A percentile compares a stretch with the other conserved stretches of the same genome.
Evolutionary conservation across 2,888 invertebrate genomes (phyloP).

Genomic region (Ennomos erosarius): DNA sequence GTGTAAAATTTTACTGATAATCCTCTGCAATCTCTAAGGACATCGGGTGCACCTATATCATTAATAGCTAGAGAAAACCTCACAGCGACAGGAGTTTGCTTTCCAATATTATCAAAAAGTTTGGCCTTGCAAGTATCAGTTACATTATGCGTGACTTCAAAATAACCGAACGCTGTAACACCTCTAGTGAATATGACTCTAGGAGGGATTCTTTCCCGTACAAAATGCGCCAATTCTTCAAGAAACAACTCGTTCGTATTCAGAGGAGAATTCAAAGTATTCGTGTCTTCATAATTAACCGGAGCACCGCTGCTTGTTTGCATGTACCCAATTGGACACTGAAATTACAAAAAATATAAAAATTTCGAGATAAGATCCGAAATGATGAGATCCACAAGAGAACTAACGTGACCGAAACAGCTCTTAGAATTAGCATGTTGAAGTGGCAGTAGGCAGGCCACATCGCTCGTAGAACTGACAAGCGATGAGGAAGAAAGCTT

Average conservation of each 20-base stretch:
- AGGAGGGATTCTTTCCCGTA: constrained; percentile 95
- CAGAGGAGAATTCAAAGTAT: constrained; percentile 91
- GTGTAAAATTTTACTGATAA: constrained; percentile 66
- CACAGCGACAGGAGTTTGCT: constrained; percentile 83
- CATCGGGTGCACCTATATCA: constrained; percentile 88
- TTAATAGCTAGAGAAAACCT: constrained; percentile 88
- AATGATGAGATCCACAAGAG: too few species aligned
- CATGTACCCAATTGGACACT: constrained; percentile 20
- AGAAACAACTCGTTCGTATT: constrained; percentile 91
- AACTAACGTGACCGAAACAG: too few species aligned
- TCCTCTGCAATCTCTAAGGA: constrained; percentile 63
- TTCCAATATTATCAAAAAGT: constrained; percentile 85
- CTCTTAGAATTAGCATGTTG: too few species aligned
- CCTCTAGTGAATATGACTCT: constrained; percentile 97
- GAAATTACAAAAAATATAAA: neutral
- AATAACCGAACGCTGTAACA: constrained; percentile 93
- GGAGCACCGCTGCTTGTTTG: constrained; percentile 90
- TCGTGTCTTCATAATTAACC: constrained; percentile 88
- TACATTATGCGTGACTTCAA: constrained; percentile 93
- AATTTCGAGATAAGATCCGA: too few species aligned
- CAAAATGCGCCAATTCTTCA: constrained; percentile 91
- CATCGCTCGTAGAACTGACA: too few species aligned
- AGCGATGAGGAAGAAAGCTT: too few species aligned
- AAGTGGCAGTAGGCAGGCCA: too few species aligned
- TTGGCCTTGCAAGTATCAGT: constrained; percentile 85